Conservation (phyloP, 2,888 invertebrate species). For the Bombylius major region DNA sequence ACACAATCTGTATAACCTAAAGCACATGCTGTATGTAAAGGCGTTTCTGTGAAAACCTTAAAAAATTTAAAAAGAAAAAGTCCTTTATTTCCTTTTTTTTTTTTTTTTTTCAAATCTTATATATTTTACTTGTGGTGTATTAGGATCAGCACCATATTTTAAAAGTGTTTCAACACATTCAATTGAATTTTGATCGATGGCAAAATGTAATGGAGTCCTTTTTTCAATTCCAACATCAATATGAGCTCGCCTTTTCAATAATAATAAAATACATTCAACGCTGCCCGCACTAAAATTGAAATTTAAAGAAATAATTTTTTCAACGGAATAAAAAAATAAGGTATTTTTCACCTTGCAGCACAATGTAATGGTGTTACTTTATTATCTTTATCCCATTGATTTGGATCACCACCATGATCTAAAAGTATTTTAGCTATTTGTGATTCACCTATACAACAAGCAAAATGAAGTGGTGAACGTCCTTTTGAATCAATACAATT, state of each 20-base stretch:
- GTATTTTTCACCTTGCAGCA: conserved; percentile 47
- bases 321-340: background rate
- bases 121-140: conserved; percentile 57
- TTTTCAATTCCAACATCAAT: conserved; percentile 60
- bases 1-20: conserved; percentile 57
- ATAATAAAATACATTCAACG: conserved; percentile 39
- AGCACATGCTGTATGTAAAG: conserved; percentile 68
- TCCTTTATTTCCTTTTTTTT: too few species aligned
- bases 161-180: conserved; percentile 63
- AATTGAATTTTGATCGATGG: conserved; percentile 61
- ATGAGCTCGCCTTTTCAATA: conserved; percentile 63
- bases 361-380: conserved; percentile 66
- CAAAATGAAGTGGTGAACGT: conserved; percentile 62
- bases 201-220: conserved; percentile 70
- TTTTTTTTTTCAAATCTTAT: background rate
- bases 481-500: conserved; percentile 54
- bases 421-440: conserved; percentile 59
- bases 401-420: conserved; percentile 52
- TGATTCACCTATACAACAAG: conserved; percentile 60
- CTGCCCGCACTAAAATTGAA: conserved; percentile 26
- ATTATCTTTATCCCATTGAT: conserved; percentile 56
- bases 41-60: conserved; percentile 72
- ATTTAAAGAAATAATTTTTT: background rate
- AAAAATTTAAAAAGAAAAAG: background rate
- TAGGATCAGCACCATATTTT: conserved; percentile 66